phyloP scores from a whole-genome alignment of 2,797 vertebrate species.

The Melanotaenia nigrans region DNA sequence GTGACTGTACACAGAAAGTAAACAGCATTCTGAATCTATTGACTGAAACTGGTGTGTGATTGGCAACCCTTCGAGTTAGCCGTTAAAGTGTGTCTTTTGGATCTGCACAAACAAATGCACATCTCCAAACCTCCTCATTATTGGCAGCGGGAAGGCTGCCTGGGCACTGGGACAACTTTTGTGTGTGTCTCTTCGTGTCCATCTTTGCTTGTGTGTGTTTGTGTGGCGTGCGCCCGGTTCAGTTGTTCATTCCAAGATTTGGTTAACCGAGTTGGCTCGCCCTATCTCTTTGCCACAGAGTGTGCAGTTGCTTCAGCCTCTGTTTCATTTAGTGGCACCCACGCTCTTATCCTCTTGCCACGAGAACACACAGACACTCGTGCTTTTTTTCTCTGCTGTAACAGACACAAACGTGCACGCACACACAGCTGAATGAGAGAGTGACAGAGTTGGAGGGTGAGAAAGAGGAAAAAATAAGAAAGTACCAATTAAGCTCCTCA shows the following conservation, averaged over 20 bases:
- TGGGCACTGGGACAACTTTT: conserved; percentile 61
- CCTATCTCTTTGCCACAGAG: conserved; percentile 61
- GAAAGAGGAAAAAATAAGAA: conserved; percentile 63
- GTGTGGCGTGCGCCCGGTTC: conserved; percentile 29
- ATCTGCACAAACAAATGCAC: conserved; percentile 67
- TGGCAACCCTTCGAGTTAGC: conserved; percentile 37
- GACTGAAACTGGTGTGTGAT: conserved; percentile 35
- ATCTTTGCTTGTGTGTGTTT: conserved; percentile 18
- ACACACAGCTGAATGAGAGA: conserved; percentile 46
- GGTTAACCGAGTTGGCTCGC: conserved; percentile 70
- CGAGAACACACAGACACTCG: conserved; percentile 41
- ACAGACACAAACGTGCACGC: conserved; percentile 34
- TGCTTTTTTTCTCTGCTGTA: conserved; percentile 10
- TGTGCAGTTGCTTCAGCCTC: conserved; percentile 67
- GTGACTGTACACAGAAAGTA: conserved; percentile 42
- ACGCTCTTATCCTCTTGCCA: conserved; percentile 61
- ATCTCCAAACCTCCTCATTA: conserved; percentile 67
- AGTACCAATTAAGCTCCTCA: conserved; percentile 72
- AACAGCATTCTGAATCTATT: conserved; percentile 32
- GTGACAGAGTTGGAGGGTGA: conserved; percentile 50
- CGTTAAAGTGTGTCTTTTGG: conserved; percentile 62
- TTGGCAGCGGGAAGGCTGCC: conserved; percentile 63
- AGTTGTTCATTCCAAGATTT: conserved; percentile 64
- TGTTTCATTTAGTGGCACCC: conserved; percentile 70
- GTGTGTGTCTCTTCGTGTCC: conserved; percentile 10